phyloP scores from a whole-genome alignment of 2,888 invertebrate genomes.

The Quadroppia sp. region DNA sequence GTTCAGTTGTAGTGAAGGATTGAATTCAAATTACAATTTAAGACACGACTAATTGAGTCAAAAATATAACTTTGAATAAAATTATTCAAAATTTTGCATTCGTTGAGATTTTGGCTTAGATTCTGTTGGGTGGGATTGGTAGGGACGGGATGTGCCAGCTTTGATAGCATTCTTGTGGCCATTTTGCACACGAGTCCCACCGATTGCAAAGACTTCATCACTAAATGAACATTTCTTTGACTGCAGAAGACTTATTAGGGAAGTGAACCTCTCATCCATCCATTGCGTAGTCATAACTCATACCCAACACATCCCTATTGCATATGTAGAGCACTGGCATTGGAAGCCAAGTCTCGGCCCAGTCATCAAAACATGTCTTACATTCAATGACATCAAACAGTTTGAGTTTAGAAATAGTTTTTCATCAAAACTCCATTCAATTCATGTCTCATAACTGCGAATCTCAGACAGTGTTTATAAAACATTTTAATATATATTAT shows the following conservation, averaged over 20 bases:
- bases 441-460: too few relatives aligned
- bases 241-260: slow-evolving; percentile 26
- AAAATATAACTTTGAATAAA: slow-evolving; percentile 12
- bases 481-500: too few relatives aligned
- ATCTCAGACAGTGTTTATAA: too few relatives aligned
- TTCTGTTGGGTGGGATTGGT: not conserved
- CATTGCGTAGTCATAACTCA: slow-evolving; percentile 24
- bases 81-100: not conserved
- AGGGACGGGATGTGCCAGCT: not conserved
- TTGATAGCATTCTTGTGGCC: not conserved
- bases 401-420: too few relatives aligned
- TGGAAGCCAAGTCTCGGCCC: not conserved
- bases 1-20: not conserved
- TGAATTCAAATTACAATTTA: not conserved
- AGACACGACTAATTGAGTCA: slow-evolving; percentile 13
- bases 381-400: too few relatives aligned
- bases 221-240: not conserved
- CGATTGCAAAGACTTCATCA: slow-evolving; percentile 15
- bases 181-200: slow-evolving; percentile 31
- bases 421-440: too few relatives aligned
- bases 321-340: slow-evolving; percentile 3
- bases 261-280: not conserved
- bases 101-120: not conserved
- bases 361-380: not conserved
- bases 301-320: not conserved